Evolutionary conservation across 2,797 vertebrate species (phyloP), one percentile per base, ranked within the genome.

Genomic region (Ctenopoma multispine): DNA sequence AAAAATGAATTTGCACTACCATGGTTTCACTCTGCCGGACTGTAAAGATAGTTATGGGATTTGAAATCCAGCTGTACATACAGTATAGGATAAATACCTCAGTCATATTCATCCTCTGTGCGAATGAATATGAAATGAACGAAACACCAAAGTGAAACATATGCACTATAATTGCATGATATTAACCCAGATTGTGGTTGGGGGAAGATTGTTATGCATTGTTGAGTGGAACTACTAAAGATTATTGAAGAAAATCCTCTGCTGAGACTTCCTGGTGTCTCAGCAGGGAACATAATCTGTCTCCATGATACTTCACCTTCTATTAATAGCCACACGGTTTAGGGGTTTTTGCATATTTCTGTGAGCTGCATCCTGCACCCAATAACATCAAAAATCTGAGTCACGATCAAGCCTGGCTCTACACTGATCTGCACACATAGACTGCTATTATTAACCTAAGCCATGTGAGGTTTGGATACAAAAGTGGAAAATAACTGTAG

Each of bases 291-390:
- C 72, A 82, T 80, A 86, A 90, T 90, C 77, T 77, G 60, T 60
- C 77, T 83, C 69, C 4, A 13, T 80, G 73, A 87, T 87, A 79
- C 75, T 86, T 84, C 69, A 63, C 80, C 77, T 62, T 69, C 79
- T 89, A 86, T 85, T 84, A 85, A 82, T 86, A 90, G 85, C 72
- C 67, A 8, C 63, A 58, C 46, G 57, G 55, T 83, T 86, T 82
- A 62, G 48, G 71, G 69, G 51, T 21, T 70, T 82, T 83, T 79
- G 61, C 82, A 88, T 77, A 83, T 83, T 77, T 73, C 67, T 73
- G 27, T 13, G 59, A 65, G 69, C 46, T 17, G 69, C 55, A 20
- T 64, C 67, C 53, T 77, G 80, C 72, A 49, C 43, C 27, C 21
- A 62, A 56, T 54, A 71, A 54, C 63, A 61, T 47, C 0, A 1